Percentiles rank a stretch among this genome's conserved stretches.
Conservation (phyloP, 2,797 vertebrate genomes). For the Muraenolepis orangiensis region DNA sequence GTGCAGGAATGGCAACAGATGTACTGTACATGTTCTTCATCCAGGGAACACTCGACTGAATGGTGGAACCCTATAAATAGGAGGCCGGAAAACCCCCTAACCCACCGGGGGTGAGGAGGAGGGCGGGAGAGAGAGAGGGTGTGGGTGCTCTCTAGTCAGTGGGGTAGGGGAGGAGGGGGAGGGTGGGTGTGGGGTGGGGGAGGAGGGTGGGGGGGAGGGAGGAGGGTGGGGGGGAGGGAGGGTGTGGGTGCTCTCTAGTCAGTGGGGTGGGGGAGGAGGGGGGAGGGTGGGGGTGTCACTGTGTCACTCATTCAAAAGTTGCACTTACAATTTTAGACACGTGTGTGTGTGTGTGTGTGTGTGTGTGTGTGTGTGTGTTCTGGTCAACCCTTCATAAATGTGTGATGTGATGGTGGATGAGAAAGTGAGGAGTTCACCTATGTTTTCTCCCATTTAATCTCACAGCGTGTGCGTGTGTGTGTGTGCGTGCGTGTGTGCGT, state of each 20-base stretch:
- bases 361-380: conserved; percentile 16
- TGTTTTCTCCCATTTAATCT: conserved; percentile 7
- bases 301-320: conserved; percentile 72
- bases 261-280: conserved; percentile 27
- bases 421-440: not conserved
- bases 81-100: too few species aligned
- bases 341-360: conserved; percentile 42
- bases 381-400: conserved; percentile 4
- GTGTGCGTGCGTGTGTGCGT: conserved; percentile 22
- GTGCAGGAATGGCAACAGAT: conserved; percentile 17
- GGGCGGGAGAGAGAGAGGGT: too few species aligned
- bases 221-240: too few species aligned
- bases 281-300: conserved; percentile 39
- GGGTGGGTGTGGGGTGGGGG: conserved; percentile 47
- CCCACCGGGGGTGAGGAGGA: conserved; percentile 1
- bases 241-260: conserved; percentile 27
- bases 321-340: conserved; percentile 78
- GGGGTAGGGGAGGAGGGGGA: conserved; percentile 26
- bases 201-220: conserved; percentile 3
- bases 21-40: not conserved
- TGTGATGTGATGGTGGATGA: conserved; percentile 3
- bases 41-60: not conserved
- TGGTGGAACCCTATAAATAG: too few species aligned
- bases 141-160: conserved; percentile 29
- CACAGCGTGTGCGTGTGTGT: conserved; percentile 10